phyloP scores from a whole-genome alignment of 2,113 vertebrate genomes.

The Mobula birostris region DNA sequence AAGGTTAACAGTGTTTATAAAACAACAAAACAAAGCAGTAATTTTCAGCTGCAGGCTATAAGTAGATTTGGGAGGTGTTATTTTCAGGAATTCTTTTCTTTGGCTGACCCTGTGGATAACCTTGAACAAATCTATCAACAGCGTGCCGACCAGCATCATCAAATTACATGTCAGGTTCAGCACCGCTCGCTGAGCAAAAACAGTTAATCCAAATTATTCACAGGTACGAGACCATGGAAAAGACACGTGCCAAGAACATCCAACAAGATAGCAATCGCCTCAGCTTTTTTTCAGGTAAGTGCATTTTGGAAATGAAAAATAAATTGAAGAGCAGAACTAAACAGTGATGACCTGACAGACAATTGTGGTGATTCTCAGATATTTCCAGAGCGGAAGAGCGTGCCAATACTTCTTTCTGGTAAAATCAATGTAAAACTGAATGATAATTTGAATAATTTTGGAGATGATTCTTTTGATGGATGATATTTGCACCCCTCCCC shows the following conservation, averaged over 20 bases:
- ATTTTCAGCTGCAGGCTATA: conserved; percentile 27
- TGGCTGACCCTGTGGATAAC: conserved; percentile 38
- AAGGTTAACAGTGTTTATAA: conserved; percentile 38
- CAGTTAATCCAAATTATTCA: conserved; percentile 36
- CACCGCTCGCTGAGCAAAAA: conserved; percentile 14
- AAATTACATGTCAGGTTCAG: conserved; percentile 19
- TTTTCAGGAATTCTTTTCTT: conserved; percentile 32
- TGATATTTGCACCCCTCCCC: not conserved
- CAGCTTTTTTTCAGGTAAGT: not conserved
- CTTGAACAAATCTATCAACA: conserved; percentile 39
- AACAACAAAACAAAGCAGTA: conserved; percentile 29
- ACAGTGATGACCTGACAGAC: not conserved
- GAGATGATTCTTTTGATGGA: not conserved
- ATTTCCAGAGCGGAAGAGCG: not conserved
- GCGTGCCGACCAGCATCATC: conserved; percentile 27
- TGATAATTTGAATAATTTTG: not conserved
- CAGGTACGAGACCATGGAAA: conserved; percentile 32
- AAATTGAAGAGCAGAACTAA: not conserved
- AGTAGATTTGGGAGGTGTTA: conserved; percentile 39
- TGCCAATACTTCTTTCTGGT: not conserved
- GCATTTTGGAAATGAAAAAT: conserved; percentile 17
- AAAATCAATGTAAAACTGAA: not conserved
- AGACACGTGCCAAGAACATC: conserved; percentile 37
- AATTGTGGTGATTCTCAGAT: not conserved
- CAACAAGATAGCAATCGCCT: not conserved